Conservation (phyloP, 2,113 vertebrate genomes). For the Mohoua ochrocephala region DNA sequence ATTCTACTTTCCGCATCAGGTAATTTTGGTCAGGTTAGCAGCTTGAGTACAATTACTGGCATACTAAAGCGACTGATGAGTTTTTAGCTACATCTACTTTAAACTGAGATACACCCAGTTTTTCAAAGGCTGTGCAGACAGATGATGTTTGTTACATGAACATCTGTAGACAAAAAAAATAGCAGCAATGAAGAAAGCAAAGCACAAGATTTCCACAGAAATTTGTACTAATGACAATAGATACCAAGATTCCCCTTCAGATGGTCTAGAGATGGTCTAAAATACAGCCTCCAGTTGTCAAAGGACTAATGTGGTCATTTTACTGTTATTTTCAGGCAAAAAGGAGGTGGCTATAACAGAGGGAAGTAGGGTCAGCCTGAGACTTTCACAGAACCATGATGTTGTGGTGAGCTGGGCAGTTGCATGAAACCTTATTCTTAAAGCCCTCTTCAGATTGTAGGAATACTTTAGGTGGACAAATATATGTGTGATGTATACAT, state of each 20-base stretch:
- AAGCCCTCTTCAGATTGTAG: background rate
- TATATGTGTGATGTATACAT: background rate
- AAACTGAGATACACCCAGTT: background rate
- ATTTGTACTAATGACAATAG: background rate
- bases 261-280: background rate
- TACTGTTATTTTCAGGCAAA: background rate
- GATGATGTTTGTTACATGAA: background rate
- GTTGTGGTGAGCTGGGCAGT: background rate
- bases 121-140: background rate
- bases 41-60: background rate
- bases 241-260: background rate
- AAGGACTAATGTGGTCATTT: background rate
- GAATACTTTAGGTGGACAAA: background rate
- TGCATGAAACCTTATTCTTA: background rate
- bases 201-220: background rate
- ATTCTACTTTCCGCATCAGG: background rate
- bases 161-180: background rate
- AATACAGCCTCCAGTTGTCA: background rate
- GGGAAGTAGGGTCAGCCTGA: background rate
- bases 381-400: background rate
- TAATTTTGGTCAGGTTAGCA: background rate
- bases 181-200: background rate
- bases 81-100: background rate
- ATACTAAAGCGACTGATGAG: background rate
- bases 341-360: accelerated